These are phyloP conservation scores for Agriopis aurantiaria DNA, from an alignment of 2,888 invertebrate genomes.

Conservation along the genomic window DNA sequence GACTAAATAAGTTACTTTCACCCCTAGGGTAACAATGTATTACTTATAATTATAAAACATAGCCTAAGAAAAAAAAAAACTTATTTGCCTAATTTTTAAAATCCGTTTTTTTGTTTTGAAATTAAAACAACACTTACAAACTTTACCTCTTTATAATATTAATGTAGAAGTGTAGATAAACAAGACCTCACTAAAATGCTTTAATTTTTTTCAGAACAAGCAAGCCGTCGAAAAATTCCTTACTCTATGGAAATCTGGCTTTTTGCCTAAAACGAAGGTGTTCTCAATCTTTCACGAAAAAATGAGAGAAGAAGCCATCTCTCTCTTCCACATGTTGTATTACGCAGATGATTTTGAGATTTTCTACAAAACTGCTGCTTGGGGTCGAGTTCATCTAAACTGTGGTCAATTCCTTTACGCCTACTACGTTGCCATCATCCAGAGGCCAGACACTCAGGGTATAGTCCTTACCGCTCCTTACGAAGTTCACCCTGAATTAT, in stretches of 20 bases:
- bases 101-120: too few relatives aligned
- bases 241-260: conserved; percentile 71
- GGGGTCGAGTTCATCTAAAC: conserved; percentile 86
- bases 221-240: conserved; percentile 75
- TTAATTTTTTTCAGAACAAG: conserved; percentile 39
- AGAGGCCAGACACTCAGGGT: conserved; percentile 85
- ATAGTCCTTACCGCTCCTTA: conserved; percentile 89
- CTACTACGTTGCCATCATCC: conserved; percentile 86
- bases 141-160: too few relatives aligned
- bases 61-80: too few relatives aligned
- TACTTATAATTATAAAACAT: too few relatives aligned
- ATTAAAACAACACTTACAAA: too few relatives aligned
- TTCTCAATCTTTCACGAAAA: conserved; percentile 82
- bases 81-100: too few relatives aligned
- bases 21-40: too few relatives aligned
- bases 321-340: conserved; percentile 86
- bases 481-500: conserved; percentile 89
- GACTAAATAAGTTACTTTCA: too few relatives aligned
- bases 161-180: too few relatives aligned
- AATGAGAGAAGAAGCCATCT: conserved; percentile 79
- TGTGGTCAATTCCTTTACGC: conserved; percentile 88
- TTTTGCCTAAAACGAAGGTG: conserved; percentile 77
- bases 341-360: conserved; percentile 87
- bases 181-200: background rate
- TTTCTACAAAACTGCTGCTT: conserved; percentile 87